Evolutionary conservation across 2,113 vertebrate genomes (phyloP).

Genomic region (Phaethornis superciliosus): DNA sequence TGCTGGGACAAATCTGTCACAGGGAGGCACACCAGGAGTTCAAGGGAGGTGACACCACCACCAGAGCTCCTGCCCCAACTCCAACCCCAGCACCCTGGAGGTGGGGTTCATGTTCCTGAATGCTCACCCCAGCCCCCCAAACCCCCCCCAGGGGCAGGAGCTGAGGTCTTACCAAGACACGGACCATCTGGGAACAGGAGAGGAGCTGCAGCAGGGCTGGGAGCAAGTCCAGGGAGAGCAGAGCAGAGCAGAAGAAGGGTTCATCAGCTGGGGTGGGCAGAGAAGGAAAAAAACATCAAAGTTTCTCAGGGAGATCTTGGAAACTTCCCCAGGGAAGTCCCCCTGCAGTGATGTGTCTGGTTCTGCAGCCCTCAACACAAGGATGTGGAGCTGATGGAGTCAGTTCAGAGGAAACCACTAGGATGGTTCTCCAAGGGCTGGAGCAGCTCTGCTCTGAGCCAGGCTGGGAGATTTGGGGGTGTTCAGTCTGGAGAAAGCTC

Average conservation of each 20-base stretch:
- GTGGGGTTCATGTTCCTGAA: rapidly evolving
- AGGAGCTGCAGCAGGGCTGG: slow-evolving; percentile 86
- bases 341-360: too few species aligned
- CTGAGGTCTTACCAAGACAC: slow-evolving; percentile 79
- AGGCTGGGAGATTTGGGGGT: too few species aligned
- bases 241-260: slow-evolving; percentile 77
- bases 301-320: background rate
- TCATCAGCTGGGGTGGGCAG: slow-evolving; percentile 77
- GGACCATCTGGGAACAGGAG: slow-evolving; percentile 80
- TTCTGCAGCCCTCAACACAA: too few species aligned
- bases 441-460: too few species aligned
- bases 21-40: background rate
- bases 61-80: rapidly evolving
- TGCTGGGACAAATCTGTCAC: background rate
- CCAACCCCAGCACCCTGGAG: rapidly evolving
- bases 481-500: too few species aligned
- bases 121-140: rapidly evolving
- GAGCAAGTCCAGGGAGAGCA: slow-evolving; percentile 83
- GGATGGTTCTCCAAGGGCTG: too few species aligned
- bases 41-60: background rate
- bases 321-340: too few species aligned
- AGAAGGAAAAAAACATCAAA: background rate
- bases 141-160: rapidly evolving
- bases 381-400: too few species aligned
- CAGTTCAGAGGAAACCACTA: too few species aligned